phyloP scores from a whole-genome alignment of 2,888 invertebrate species.

The Abrostola tripartita region DNA sequence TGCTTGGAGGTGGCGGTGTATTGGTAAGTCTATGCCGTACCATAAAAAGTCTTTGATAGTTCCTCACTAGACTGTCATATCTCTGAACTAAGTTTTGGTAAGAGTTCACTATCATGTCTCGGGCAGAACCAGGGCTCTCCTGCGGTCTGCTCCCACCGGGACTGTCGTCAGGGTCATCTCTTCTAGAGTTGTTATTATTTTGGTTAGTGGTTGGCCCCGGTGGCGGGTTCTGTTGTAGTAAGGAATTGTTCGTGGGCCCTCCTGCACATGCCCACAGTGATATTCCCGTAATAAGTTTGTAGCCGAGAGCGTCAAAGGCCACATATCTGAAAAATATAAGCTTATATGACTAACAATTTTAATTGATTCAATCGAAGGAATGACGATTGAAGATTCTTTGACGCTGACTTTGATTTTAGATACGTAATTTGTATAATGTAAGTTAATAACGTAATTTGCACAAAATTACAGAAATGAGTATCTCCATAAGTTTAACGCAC shows the following conservation, averaged over 20 bases:
- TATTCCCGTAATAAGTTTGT: conserved; percentile 95
- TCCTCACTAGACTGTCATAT: conserved; percentile 85
- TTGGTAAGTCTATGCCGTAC: conserved; percentile 80
- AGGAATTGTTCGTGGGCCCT: conserved; percentile 59
- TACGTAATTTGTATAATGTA: no score
- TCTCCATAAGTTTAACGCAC: neutral
- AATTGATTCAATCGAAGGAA: no score
- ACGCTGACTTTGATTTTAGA: no score
- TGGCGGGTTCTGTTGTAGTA: conserved; percentile 67
- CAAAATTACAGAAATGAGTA: no score
- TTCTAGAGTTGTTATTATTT: conserved; percentile 65
- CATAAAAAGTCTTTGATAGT: conserved; percentile 85
- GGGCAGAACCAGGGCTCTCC: conserved; percentile 70
- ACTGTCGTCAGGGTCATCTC: conserved; percentile 68
- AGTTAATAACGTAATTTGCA: no score
- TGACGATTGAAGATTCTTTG: no score
- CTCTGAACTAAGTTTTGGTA: conserved; percentile 85
- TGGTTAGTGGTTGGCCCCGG: conserved; percentile 63
- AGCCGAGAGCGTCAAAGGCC: conserved; percentile 94
- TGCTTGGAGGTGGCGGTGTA: conserved; percentile 78
- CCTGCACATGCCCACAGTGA: conserved; percentile 81
- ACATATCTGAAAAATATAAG: conserved; percentile 90
- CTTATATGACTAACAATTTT: conserved; percentile 52
- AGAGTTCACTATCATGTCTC: conserved; percentile 83
- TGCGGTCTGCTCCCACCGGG: conserved; percentile 62